Conservation (phyloP, 2,113 vertebrate genomes). For the Clinocottus analis region DNA sequence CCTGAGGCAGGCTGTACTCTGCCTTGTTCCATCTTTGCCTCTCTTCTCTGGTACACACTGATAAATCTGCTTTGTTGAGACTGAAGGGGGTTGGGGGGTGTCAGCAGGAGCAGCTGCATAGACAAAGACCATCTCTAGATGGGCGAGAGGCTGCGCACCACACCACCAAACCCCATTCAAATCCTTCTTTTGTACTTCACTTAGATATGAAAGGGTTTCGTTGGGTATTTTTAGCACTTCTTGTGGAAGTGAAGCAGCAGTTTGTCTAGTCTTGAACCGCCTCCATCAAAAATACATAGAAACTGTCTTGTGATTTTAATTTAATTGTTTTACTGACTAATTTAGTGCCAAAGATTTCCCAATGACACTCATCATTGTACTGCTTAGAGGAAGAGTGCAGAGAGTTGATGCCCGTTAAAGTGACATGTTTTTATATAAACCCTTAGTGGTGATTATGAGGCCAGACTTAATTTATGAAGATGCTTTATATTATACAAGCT, state of each 20-base stretch:
- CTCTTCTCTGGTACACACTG: conserved; percentile 35
- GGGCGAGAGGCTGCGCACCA: conserved; percentile 7
- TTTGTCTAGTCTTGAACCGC: background rate
- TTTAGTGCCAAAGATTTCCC: background rate
- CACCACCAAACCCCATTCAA: background rate
- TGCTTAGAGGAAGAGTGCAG: background rate
- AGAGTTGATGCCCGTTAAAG: background rate
- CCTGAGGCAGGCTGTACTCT: conserved; percentile 1
- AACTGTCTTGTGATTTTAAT: background rate
- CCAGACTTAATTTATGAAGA: background rate
- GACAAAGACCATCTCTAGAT: conserved; percentile 59
- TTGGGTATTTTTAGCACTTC: background rate
- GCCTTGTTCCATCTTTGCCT: conserved; percentile 9
- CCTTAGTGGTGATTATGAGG: background rate
- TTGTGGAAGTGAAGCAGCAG: background rate
- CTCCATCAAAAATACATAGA: background rate
- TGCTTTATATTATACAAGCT: background rate
- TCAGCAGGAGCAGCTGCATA: conserved; percentile 56
- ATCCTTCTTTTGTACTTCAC: background rate
- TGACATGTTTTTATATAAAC: background rate
- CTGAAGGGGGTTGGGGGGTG: conserved; percentile 22
- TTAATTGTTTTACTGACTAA: background rate
- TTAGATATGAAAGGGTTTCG: no score
- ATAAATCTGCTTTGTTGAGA: conserved; percentile 64
- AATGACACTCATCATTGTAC: background rate